phyloP scores from a whole-genome alignment of 2,113 vertebrate genomes.

The Leucopsar rothschildi region DNA sequence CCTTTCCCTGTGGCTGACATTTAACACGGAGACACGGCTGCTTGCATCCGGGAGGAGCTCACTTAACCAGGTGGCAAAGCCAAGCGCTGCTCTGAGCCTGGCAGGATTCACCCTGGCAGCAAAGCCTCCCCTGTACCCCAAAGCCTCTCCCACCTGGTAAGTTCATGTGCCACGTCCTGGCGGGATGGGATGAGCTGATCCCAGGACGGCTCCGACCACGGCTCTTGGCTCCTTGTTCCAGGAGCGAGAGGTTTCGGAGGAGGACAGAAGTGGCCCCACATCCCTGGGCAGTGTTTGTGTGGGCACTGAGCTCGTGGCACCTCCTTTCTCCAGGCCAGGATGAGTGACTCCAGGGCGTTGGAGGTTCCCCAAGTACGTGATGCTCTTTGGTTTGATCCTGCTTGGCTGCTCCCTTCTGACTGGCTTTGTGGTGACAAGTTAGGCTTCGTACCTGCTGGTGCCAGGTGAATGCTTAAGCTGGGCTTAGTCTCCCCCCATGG shows the following conservation, averaged over 20 bases:
- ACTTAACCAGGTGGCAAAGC: rapidly evolving
- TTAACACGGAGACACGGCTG: rapidly evolving
- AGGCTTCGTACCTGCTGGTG: not conserved
- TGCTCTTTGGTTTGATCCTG: not conserved
- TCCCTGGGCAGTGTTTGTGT: not conserved
- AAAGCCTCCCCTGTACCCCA: rapidly evolving
- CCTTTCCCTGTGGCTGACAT: not conserved
- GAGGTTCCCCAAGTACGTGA: not conserved
- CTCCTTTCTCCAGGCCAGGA: not conserved
- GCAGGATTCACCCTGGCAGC: not conserved
- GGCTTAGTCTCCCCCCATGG: not conserved
- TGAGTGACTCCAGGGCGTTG: not conserved
- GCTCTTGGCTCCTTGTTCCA: not conserved
- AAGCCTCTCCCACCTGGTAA: not conserved
- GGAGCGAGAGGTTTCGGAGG: not conserved
- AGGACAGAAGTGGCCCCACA: not conserved
- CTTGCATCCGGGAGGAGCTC: rapidly evolving
- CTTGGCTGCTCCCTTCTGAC: not conserved
- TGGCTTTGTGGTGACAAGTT: not conserved
- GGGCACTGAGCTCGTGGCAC: not conserved
- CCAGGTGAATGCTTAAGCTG: not conserved
- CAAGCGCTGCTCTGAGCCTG: not conserved
- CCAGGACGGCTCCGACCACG: rapidly evolving
- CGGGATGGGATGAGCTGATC: not conserved
- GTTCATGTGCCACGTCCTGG: not conserved